Base-by-base conservation (phyloP, 2,113 vertebrate genomes). In the Ophiodon elongatus region DNA sequence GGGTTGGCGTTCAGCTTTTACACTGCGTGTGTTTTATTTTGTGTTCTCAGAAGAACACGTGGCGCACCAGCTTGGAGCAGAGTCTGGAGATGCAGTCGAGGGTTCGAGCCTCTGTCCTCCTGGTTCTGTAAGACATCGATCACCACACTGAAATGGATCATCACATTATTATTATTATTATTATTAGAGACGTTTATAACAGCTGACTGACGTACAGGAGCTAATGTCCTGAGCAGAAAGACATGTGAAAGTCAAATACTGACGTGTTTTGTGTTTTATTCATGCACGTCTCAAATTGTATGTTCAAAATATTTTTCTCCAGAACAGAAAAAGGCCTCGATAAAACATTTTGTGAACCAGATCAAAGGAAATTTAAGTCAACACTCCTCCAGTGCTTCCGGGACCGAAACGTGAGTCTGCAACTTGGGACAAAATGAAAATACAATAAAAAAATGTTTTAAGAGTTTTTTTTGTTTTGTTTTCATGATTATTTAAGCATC, bases 111-210 rank as follows among this genome's bases (percentile, higher is more conserved):
- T 74, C 14, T 0, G 27, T 96, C 50, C 93, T 97, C 4, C n/a
- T 96, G 8, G 56, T 97, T 67, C 1, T 95, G 96, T 97, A 84
- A 96, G 97, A 74, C 25, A n/a, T 47, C 68, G 35, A 54, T 19
- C 27, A 23, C 5, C 8, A 7, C 7, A 13, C 33, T 70, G 50
- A 63, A 37, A 56, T 27, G 6, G 7, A 79, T 50, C 11, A 33
- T 70, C 62, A 23, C 6, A 29, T 56, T n/a, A 15, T n/a, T n/a
- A n/a, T n/a, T n/a, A n/a, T n/a, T n/a, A n/a, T n/a, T n/a, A n/a
- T n/a, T n/a, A n/a, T n/a, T n/a, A n/a, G n/a, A n/a, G n/a, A n/a
- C 7, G 2, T 68, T 68, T 59, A 10, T 27, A 57, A 29, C 25
- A 27, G 15, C 69, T 56, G n/a, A n/a, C n/a, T n/a, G 31, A 39